Evolutionary conservation across 2,797 vertebrate genomes (phyloP), one percentile per base, ranked within the genome.

Genomic region (Nothura maculosa): DNA sequence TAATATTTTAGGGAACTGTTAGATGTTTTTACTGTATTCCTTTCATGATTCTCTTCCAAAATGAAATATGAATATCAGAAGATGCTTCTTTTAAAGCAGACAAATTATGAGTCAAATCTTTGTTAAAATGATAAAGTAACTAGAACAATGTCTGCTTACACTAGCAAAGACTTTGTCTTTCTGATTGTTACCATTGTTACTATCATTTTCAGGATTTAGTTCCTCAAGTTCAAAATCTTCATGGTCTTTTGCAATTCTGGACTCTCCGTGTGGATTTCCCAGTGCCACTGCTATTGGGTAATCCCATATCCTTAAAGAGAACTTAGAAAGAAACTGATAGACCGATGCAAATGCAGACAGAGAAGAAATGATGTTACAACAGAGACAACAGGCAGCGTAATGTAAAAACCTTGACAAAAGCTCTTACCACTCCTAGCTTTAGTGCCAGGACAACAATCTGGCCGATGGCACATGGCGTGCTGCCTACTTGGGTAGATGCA

Each of bases 41-140:
- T 92, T 86, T 94, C 83, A 88, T 88, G 54, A 68, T 82, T 91
- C 57, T 87, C 21, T 82, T 57, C 61, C 61, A 77, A 90, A 93
- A 86, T 94, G 10, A 87, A 1, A 77, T 90, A 84, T 32, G 90
- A 89, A 70, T 91, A 86, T 82, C 68, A 91, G 61, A 91, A 80
- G 43, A 87, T 77, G 43, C 6, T 70, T 17, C 3, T 36, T 77
- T 94, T 66, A 62, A 81, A 73, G 40, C 50, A 48, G 22, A 64
- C 10, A 89, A 89, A 72, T 85, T 58, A 66, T 58, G 42, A 78
- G n/a, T 19, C 45, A 81, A 72, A 87, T 72, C 82, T 48, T 17
- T 72, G 38, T 60, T 74, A 92, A 34, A 8, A 22, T 76, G 76
- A 66, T 81, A 66, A 89, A 93, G 81, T 58, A 24, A 60, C 47